phyloP scores from a whole-genome alignment of 1,140 invertebrate genomes.

The Pachypsylla venusta region DNA sequence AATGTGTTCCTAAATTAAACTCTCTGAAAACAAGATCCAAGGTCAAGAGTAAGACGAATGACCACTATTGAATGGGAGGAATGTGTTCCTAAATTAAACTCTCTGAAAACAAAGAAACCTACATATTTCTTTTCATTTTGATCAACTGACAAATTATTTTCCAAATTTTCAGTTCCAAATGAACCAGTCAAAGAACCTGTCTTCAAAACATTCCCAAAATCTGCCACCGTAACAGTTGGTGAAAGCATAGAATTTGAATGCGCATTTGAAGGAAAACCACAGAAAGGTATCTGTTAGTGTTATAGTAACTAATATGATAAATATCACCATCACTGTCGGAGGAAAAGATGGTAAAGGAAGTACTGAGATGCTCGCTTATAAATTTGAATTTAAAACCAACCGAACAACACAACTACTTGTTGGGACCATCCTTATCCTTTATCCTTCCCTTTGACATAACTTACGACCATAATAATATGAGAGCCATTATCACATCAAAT shows the following conservation, averaged over 20 bases:
- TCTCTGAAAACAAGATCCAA: too few relatives aligned
- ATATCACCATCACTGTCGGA: not conserved
- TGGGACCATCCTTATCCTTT: too few relatives aligned
- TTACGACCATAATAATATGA: too few relatives aligned
- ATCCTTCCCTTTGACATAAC: too few relatives aligned
- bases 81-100: not conserved
- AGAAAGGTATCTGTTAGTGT: constrained; percentile 38
- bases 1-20: too few relatives aligned
- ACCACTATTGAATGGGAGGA: too few relatives aligned
- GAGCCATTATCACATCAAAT: too few relatives aligned
- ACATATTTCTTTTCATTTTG: not conserved
- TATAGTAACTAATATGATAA: not conserved
- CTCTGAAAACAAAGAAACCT: not conserved
- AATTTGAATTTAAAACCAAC: not conserved
- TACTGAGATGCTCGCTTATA: not conserved
- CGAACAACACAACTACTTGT: not conserved
- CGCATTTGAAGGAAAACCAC: constrained; percentile 52
- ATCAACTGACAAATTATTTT: constrained; percentile 3
- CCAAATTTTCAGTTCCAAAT: constrained; percentile 50
- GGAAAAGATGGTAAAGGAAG: not conserved
- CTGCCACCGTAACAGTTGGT: constrained; percentile 65
- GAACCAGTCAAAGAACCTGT: constrained; percentile 67
- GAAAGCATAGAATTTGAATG: constrained; percentile 66
- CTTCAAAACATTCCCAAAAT: constrained; percentile 78
- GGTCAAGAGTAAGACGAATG: too few relatives aligned